phyloP scores from a whole-genome alignment of 2,888 invertebrate genomes.

The Tipula lateralis region DNA sequence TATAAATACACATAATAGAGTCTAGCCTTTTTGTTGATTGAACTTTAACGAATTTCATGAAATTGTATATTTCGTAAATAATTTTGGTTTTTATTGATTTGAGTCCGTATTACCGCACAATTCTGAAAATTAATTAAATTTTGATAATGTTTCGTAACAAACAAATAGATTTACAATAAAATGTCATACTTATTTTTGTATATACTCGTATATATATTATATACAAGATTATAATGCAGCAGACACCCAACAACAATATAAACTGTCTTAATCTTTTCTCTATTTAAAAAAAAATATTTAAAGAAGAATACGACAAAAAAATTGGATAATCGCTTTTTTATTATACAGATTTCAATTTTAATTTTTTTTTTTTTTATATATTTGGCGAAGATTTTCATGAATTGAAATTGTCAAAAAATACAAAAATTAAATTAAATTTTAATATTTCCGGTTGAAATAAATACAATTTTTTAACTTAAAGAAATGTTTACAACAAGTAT shows the following conservation, averaged over 20 bases:
- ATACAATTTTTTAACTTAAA: not conserved
- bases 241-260: not conserved
- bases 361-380: not conserved
- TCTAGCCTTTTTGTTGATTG: not conserved
- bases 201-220: not conserved
- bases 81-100: no score
- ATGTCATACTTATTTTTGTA: not conserved
- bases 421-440: not conserved
- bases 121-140: not conserved
- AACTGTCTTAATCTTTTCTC: not conserved
- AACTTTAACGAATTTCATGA: not conserved
- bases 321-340: slow-evolving; percentile 1
- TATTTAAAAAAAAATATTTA: not conserved
- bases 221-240: not conserved
- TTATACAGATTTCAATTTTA: not conserved
- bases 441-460: slow-evolving; percentile 19
- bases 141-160: not conserved
- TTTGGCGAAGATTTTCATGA: not conserved
- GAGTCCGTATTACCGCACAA: not conserved
- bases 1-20: not conserved
- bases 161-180: not conserved
- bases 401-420: not conserved
- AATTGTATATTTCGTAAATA: not conserved
- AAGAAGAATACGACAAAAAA: not conserved
- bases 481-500: not conserved